A percentile compares a stretch with the other conserved stretches of the same genome.
phyloP scores from a whole-genome alignment of 1,140 invertebrate species.

The Caenorhabditis tropicalis region DNA sequence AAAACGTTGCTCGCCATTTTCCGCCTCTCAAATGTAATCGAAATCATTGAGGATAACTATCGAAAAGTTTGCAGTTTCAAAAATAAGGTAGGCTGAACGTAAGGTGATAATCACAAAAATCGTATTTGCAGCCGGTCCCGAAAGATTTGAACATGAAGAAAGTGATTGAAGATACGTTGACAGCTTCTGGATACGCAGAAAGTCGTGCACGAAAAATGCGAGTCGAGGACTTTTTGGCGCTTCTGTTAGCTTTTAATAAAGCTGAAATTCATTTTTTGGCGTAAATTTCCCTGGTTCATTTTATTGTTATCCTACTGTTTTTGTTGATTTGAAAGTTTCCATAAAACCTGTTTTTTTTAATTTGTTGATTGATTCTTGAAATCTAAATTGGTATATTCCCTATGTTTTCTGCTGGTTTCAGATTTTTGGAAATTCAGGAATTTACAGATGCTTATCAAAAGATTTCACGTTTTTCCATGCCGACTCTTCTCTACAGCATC shows the following conservation, averaged over 20 bases:
- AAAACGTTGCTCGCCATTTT: slow-evolving; percentile 87
- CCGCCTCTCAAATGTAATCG: slow-evolving; percentile 83
- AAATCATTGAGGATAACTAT: slow-evolving; percentile 90
- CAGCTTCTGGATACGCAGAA: slow-evolving; percentile 77
- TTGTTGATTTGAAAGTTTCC: slow-evolving; percentile 47
- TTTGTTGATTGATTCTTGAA: not conserved
- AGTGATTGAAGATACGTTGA: slow-evolving; percentile 82
- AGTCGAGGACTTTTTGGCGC: slow-evolving; percentile 90
- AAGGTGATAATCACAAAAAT: not conserved
- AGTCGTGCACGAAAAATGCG: slow-evolving; percentile 91
- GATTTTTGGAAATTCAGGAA: not conserved
- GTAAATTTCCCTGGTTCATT: slow-evolving; percentile 57
- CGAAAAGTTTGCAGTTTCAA: slow-evolving; percentile 84
- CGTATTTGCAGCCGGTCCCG: slow-evolving; percentile 78
- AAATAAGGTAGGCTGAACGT: slow-evolving; percentile 79
- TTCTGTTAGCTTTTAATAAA: slow-evolving; percentile 69
- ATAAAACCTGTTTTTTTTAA: not conserved
- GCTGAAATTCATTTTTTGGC: slow-evolving; percentile 66
- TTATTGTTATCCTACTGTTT: slow-evolving; percentile 20
- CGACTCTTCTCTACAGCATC: not conserved
- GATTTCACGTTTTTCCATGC: not conserved
- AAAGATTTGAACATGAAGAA: slow-evolving; percentile 85
- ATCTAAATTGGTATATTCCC: not conserved
- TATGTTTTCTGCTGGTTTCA: not conserved
- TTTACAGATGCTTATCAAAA: not conserved